Conservation (phyloP, 2,888 invertebrate species). For the Sesia apiformis region DNA sequence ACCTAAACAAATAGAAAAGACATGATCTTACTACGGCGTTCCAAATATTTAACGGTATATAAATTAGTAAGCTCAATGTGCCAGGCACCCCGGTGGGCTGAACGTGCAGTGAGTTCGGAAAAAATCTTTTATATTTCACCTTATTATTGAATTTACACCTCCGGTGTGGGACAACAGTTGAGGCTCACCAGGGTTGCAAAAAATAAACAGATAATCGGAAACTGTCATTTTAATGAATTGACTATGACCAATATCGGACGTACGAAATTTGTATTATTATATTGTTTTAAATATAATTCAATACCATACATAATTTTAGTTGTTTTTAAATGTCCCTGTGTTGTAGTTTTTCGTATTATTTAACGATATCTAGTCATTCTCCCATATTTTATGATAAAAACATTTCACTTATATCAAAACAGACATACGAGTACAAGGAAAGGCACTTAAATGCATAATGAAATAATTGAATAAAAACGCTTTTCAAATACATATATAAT, state of each 20-base stretch:
- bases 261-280: not conserved
- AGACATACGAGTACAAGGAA: too few species aligned
- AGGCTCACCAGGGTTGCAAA: conserved; percentile 19
- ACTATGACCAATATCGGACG: not conserved
- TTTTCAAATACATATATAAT: too few species aligned
- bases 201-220: conserved; percentile 24
- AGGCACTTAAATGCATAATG: too few species aligned
- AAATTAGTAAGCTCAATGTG: conserved; percentile 24
- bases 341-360: too few species aligned
- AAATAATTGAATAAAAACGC: too few species aligned
- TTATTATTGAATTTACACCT: conserved; percentile 61
- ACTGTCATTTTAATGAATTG: conserved; percentile 9
- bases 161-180: conserved; percentile 28
- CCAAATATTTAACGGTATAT: conserved; percentile 53
- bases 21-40: conserved; percentile 35
- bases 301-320: too few species aligned
- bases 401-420: too few species aligned
- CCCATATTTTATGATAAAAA: too few species aligned
- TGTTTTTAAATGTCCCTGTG: too few species aligned
- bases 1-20: conserved; percentile 50
- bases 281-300: too few species aligned
- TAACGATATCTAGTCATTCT: too few species aligned
- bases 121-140: conserved; percentile 36
- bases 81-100: conserved; percentile 33
- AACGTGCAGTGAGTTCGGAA: conserved; percentile 14